Percentiles rank a stretch among this genome's conserved stretches.
phyloP scores from a whole-genome alignment of 2,113 vertebrate species.

The Alouatta palliata region DNA sequence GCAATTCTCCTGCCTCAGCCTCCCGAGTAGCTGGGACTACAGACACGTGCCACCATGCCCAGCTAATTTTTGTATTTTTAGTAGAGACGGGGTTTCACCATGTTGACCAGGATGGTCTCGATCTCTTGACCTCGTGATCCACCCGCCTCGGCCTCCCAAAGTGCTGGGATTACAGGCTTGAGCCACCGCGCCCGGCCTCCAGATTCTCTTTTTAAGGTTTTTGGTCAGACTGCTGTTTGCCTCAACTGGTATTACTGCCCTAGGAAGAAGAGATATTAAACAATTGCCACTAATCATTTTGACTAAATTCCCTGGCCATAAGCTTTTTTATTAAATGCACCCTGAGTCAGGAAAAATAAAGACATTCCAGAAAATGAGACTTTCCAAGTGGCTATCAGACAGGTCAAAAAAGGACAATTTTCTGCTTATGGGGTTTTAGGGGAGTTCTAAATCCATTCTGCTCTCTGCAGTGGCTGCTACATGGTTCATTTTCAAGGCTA shows the following conservation, averaged over 20 bases:
- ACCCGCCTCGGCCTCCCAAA: no score
- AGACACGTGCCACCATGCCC: no score
- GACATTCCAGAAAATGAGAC: background rate
- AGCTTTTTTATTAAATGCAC: background rate
- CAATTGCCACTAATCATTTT: background rate
- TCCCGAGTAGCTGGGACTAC: no score
- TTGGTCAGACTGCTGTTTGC: background rate
- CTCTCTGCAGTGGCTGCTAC: background rate
- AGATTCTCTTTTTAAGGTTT: background rate
- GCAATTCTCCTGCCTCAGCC: no score
- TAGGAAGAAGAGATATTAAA: background rate
- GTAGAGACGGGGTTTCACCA: no score
- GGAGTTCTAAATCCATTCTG: background rate
- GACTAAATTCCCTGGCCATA: background rate
- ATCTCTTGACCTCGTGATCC: no score
- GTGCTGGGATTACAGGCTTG: no score
- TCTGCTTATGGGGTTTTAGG: background rate
- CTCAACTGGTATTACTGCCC: background rate
- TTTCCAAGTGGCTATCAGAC: background rate
- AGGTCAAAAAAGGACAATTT: background rate
- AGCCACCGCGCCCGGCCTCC: no score
- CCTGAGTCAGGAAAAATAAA: background rate
- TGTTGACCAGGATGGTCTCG: no score
- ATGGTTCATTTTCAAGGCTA: background rate
- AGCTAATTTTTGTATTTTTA: no score